Base-by-base conservation (phyloP, 2,888 invertebrate species). In the Uloborus plumipes region DNA sequence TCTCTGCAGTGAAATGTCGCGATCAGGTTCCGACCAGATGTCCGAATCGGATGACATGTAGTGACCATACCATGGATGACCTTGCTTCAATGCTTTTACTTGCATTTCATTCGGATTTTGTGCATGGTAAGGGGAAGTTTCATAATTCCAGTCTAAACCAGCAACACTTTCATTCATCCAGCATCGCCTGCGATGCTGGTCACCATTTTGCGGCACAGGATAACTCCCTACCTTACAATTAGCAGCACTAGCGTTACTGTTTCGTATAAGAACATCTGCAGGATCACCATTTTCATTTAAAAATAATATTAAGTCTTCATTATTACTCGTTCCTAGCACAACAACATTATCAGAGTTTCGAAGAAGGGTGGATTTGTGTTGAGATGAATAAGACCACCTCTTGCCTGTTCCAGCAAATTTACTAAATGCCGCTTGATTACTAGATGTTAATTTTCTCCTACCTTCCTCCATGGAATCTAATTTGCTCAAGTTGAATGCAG, bases 21-120 rank as follows among this genome's bases (percentile, higher is more conserved):
- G 49, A 51, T 84, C 84, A 15, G 84, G 81, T 20, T 84, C 84
- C 14, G 84, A 84, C 84, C 84, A 84, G 15, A 80, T 76, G 22
- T 84, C 84, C 15, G 84, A 84, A 53, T 84, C 84, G 11, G 84
- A 84, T 13, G 84, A 84, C 7, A 62, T 49, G 18, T 61, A 83
- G 9, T 14, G 59, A 22, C 69, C 47, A 20, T 59, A 50, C 31
- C 50, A 49, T 22, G 47, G 18, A 31, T 39, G 39, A 39, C 20
- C 15, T 55, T 55, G n/a, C n/a, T 15, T 15, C 20, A 20, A 39
- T 39, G 39, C 9, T 39, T 39, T 39, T 0, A 9, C 11, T 39
- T 39, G 39, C 39, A 39, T 39, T 11, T 39, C 39, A 39, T 39
- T 39, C 39, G 9, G 9, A 9, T 39, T 39, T 39, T 39, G 39